Evolutionary conservation across 2,888 invertebrate species (phyloP).

Genomic region (Cryptocheilus praepositus): DNA sequence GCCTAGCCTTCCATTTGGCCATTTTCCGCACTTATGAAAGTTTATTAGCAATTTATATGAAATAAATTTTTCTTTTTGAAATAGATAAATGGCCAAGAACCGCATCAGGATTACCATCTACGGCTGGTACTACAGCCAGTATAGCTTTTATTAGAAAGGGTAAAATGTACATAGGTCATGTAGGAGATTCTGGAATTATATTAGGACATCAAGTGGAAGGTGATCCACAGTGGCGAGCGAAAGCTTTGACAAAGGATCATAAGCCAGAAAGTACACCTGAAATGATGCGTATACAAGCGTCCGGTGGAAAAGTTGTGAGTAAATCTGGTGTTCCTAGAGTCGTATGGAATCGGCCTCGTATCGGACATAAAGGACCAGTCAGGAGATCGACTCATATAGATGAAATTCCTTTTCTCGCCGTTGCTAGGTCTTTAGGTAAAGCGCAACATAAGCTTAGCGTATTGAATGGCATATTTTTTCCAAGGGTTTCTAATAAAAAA

Average conservation of each 20-base stretch:
- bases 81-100: constrained; percentile 97
- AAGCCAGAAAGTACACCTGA: constrained; percentile 94
- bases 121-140: constrained; percentile 98
- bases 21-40: too few relatives aligned
- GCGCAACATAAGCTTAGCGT: background rate
- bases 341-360: constrained; percentile 95
- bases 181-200: constrained; percentile 98
- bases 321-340: constrained; percentile 94
- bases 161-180: constrained; percentile 97
- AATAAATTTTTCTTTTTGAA: constrained; percentile 17
- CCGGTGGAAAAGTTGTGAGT: constrained; percentile 87
- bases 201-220: constrained; percentile 87
- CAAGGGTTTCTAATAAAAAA: background rate
- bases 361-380: constrained; percentile 91
- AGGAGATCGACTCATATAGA: constrained; percentile 92
- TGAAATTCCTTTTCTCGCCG: constrained; percentile 96
- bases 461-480: constrained; percentile 6
- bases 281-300: constrained; percentile 86
- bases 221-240: constrained; percentile 85
- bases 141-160: constrained; percentile 95
- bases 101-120: constrained; percentile 95
- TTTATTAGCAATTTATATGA: too few relatives aligned
- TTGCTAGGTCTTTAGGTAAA: constrained; percentile 92
- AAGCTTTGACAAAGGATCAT: constrained; percentile 92
- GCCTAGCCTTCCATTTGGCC: too few relatives aligned